phyloP scores from a whole-genome alignment of 2,888 invertebrate genomes.

The Elegia similella region DNA sequence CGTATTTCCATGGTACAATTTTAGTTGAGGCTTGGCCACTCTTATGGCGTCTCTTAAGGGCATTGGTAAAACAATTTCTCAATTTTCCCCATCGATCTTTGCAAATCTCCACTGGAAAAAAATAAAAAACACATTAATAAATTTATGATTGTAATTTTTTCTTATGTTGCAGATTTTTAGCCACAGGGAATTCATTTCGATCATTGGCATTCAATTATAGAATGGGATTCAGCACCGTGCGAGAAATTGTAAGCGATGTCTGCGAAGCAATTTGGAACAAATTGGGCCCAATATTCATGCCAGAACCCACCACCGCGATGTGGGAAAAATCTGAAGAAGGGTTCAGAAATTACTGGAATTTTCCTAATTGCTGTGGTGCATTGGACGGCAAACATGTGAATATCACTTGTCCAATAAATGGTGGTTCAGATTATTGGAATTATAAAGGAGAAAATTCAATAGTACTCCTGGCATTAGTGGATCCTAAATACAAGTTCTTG shows the following conservation, averaged over 20 bases:
- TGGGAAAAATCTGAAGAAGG: too few species aligned
- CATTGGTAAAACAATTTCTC: conserved; percentile 27
- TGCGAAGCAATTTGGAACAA: conserved; percentile 28
- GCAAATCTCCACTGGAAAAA: conserved; percentile 23
- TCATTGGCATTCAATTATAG: conserved; percentile 34
- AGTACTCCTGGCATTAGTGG: too few species aligned
- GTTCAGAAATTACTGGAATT: too few species aligned
- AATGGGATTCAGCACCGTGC: conserved; percentile 32
- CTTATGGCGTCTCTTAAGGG: conserved; percentile 24
- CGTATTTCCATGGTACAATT: conserved; percentile 1
- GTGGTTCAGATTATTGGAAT: too few species aligned
- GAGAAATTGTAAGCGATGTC: conserved; percentile 34
- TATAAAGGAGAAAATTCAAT: too few species aligned
- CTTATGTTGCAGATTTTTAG: conserved; percentile 30
- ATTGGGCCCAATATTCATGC: neutral
- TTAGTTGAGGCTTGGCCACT: conserved; percentile 24
- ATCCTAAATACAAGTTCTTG: too few species aligned
- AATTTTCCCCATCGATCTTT: conserved; percentile 28
- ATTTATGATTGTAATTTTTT: conserved; percentile 10
- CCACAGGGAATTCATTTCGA: conserved; percentile 30
- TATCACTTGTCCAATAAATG: too few species aligned
- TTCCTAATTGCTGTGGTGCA: too few species aligned
- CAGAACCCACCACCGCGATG: too few species aligned
- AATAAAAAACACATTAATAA: too few species aligned
- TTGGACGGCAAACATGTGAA: too few species aligned